Evolutionary conservation across 1,140 invertebrate genomes (phyloP), one percentile per base, ranked within the genome.

Genomic region (Bemisia tabaci): DNA sequence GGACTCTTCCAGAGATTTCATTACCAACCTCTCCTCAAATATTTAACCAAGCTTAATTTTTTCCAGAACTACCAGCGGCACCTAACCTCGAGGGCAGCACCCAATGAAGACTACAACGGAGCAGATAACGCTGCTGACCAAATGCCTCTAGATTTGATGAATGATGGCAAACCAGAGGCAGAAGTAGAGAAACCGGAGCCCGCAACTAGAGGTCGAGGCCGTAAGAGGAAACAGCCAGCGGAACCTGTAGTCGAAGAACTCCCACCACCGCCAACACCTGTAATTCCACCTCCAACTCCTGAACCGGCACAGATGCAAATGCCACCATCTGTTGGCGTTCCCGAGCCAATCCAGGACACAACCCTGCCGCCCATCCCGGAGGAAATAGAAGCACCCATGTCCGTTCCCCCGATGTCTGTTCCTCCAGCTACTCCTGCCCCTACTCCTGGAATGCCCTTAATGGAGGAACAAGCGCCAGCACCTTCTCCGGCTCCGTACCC

Each of bases 61-160:
- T 76, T 80, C 39, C 72, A 89, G 84, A 90, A 88, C 75, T 94
- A 95, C 75, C 90, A 93, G 73, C 81, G 90, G 60, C 91, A 94
- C 77, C 80, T 95, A 73, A 88, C 89, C 11, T 87, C 89, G 48
- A 83, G 87, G 67, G 84, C 87, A n/a, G 85, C 86, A 2, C 84
- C 86, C 59, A 85, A 88, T 71, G 90, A 92, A 75, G 88, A 91
- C 67, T 58, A 80, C 82, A 70, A 76, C 85, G 65, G 84, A 81
- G 11, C 72, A 69, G n/a, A 24, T 21, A 83, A 84, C 60, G 65
- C 12, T 64, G 87, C 89, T 70, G 81, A 81, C 27, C 78, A 79
- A 60, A 71, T 73, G 33, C 76, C 73, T 1, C 74, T 78, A 66
- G 75, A 76, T n/a, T 68, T 73, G 17, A 68, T 75, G 26, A 70